Base-by-base conservation (phyloP, 2,113 vertebrate genomes). In the Gasterosteus nipponicus region DNA sequence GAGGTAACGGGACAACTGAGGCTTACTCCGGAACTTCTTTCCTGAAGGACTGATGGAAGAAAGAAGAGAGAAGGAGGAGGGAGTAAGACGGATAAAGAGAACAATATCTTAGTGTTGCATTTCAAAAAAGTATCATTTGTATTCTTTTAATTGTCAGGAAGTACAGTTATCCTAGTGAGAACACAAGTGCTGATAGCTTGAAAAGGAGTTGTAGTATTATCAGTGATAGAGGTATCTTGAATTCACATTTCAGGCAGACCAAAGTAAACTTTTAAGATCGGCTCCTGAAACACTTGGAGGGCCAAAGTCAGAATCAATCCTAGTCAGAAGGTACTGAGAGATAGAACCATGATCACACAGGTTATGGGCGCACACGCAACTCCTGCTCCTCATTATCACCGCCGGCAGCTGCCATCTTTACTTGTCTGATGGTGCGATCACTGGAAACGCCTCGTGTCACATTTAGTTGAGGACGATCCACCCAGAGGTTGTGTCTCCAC, bases 21-120 rank as follows among this genome's bases (percentile, higher is more conserved):
- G 91, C 47, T 91, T 92, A 69, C 90, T 92, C 46, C 91, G 39
- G 84, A 92, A 92, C 86, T 92, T 92, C 80, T 92, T 92, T 29
- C 91, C 91, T 71, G 83, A 57, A 1, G 91, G 91, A 81, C 89
- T 91, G 76, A 71, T 47, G 35, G 29, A 68, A 44, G 26, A 38
- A 19, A 49, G 26, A 33, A 16, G 46, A 47, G 46, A 16, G 15
- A 31, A 18, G 31, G 14, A 10, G 14, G 39, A 51, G 8, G 51
- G 8, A 65, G 66, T 49, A 29, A 63, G 62, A 69, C 16, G n/a
- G 1, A 59, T 56, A 57, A 54, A 31, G 35, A 29, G 16, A 47
- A 14, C 5, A 11, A 18, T 41, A 29, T 31, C 22, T 57, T 12
- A 11, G 26, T 29, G 56, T 33, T 33, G 26, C 4, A 56, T 42